Base-by-base conservation (phyloP, 2,113 vertebrate species). In the Sarotherodon lohbergeri region DNA sequence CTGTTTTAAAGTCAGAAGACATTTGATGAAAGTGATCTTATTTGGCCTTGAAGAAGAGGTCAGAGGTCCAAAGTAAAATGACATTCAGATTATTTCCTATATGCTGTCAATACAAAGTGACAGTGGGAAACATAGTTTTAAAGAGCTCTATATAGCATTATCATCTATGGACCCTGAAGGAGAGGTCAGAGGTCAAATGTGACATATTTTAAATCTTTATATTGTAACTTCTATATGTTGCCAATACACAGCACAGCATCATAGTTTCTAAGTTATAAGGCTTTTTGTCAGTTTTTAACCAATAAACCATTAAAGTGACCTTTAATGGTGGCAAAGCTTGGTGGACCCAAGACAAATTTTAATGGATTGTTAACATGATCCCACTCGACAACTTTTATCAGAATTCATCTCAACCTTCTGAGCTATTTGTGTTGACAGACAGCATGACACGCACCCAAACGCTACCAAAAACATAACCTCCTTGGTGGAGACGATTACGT, bases 401-500 rank as follows among this genome's bases (percentile, higher is more conserved):
- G 36, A 68, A 9, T 68, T 68, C 36, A 68, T 68, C 29, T 63
- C 59, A 41, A 41, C 12, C 19, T 41, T 68, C 41, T 41, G n/a
- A 68, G 1, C 2, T 22, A 1, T 22, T 39, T 41, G n/a, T 14
- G 63, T 24, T 41, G 34, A 68, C 36, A 14, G 2, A 68, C 63
- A 41, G 19, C 22, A 68, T 8, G 14, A 14, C n/a, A 68, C 7
- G 0, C 36, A 68, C 7, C 19, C 11, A 41, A 1, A 68, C 7
- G 12, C 36, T 68, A 68, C 63, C 63, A 68, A 68, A 41, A 5
- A 41, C 36, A 68, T 24, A 41, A 3, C 63, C 34, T 68, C 7
- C 7, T 68, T 5, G 36, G 0, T 68, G 63, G n/a, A 68, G 36
- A 11, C 4, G 0, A 41, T 50, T 50, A 32, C 6, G 16, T 1